These are phyloP conservation scores for Colistium nudipinnis DNA, from an alignment of 2,113 vertebrate species.

Conservation along the genomic window DNA sequence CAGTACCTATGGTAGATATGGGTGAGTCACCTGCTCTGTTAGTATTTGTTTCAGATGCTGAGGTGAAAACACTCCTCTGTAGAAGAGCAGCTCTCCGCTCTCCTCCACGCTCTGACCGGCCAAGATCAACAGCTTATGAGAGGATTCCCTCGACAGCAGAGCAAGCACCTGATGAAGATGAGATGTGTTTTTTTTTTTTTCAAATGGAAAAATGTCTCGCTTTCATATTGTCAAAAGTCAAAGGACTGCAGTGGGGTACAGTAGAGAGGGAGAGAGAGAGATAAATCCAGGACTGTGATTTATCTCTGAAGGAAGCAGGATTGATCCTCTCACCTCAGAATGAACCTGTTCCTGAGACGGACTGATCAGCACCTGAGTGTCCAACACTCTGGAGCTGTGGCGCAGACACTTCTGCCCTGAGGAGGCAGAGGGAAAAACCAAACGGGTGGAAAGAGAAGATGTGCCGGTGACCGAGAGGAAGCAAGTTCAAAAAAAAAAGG, in stretches of 20 bases:
- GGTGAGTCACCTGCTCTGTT: constrained; percentile 83
- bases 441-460: constrained; percentile 10
- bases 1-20: no score
- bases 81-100: constrained; percentile 90
- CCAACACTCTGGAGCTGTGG: constrained; percentile 87
- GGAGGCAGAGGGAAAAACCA: constrained; percentile 19
- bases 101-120: constrained; percentile 89
- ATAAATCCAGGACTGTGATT: not conserved
- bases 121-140: constrained; percentile 91
- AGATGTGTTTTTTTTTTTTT: not conserved
- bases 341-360: constrained; percentile 88
- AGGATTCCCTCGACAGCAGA: constrained; percentile 86
- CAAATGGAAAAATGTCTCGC: not conserved
- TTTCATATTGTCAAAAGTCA: not conserved
- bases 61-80: constrained; percentile 88
- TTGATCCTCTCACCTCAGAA: constrained; percentile 85
- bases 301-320: not conserved
- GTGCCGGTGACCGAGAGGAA: constrained; percentile 1
- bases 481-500: not conserved
- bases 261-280: not conserved
- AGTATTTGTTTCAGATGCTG: constrained; percentile 90
- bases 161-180: constrained; percentile 82
- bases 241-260: not conserved
- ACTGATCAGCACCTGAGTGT: constrained; percentile 91
- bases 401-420: constrained; percentile 92